phyloP scores from a whole-genome alignment of 2,113 vertebrate species.

The Orycteropus afer region DNA sequence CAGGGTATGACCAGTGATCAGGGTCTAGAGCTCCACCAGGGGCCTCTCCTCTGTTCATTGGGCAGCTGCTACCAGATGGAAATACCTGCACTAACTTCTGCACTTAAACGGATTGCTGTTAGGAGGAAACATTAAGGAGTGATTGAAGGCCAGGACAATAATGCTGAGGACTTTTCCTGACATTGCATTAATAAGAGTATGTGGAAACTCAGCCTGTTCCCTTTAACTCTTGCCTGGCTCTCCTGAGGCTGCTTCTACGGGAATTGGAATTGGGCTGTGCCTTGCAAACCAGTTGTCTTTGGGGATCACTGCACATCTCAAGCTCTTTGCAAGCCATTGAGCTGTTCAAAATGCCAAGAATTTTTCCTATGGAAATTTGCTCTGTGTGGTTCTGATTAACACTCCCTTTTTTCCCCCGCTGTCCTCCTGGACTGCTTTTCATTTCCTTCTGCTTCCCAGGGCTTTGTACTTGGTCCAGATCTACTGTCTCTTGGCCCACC shows the following conservation, averaged over 20 bases:
- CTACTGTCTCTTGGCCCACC: neutral
- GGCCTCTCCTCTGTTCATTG: constrained; percentile 46
- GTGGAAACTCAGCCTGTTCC: constrained; percentile 52
- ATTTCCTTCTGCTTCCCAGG: constrained; percentile 25
- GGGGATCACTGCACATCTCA: neutral
- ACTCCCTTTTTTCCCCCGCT: neutral
- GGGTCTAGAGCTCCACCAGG: constrained; percentile 61
- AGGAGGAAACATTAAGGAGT: constrained; percentile 62
- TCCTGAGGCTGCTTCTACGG: constrained; percentile 21
- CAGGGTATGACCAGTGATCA: constrained; percentile 52
- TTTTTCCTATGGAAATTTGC: constrained; percentile 68
- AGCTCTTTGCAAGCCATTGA: constrained; percentile 31
- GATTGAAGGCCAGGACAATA: constrained; percentile 63
- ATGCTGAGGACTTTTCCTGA: constrained; percentile 56
- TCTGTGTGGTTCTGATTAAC: constrained; percentile 66
- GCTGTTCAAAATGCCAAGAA: constrained; percentile 42
- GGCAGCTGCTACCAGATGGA: constrained; percentile 67
- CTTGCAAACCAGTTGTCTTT: constrained; percentile 40
- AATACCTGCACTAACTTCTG: constrained; percentile 69
- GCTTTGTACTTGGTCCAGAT: neutral
- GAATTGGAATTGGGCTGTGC: neutral
- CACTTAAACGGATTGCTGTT: constrained; percentile 64
- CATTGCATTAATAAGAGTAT: constrained; percentile 39
- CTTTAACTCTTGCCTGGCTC: constrained; percentile 45
- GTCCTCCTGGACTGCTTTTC: constrained; percentile 24